These are phyloP conservation scores for Heliopora coerulea DNA, from an alignment of 92 coral and sea anemone species.

Conservation along the genomic window DNA sequence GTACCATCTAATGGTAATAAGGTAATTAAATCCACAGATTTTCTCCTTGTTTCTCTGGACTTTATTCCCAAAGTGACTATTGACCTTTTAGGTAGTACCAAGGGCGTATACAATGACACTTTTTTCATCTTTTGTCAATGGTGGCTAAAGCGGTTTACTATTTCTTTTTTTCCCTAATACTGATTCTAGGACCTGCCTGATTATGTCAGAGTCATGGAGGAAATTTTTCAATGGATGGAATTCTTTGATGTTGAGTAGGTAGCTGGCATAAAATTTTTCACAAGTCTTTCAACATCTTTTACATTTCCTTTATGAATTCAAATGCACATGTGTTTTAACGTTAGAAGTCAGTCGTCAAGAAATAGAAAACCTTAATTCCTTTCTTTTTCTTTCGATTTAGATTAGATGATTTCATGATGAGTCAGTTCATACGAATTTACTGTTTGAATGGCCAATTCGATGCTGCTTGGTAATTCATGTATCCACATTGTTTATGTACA, in stretches of 20 bases:
- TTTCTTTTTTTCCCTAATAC: neutral
- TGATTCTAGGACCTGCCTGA: conserved; percentile 58
- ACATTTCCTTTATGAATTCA: neutral
- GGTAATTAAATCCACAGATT: no score
- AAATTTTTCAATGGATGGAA: conserved; percentile 88
- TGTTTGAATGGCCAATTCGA: conserved; percentile 69
- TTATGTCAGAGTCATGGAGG: conserved; percentile 72
- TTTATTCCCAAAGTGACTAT: no score
- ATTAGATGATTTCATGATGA: conserved; percentile 56
- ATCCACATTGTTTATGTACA: no score
- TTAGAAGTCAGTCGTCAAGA: no score
- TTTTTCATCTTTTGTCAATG: no score
- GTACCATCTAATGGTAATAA: no score
- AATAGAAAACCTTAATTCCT: no score
- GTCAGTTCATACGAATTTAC: conserved; percentile 71
- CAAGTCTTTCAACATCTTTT: neutral
- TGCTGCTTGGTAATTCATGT: conserved; percentile 72
- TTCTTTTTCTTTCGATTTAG: conserved; percentile 41
- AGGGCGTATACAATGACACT: no score
- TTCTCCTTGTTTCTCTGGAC: no score
- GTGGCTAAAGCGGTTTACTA: no score
- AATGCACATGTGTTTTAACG: no score
- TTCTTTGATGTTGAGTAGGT: conserved; percentile 84
- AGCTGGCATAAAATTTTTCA: neutral
- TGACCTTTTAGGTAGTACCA: no score